These are phyloP conservation scores for Anaspis maculata DNA, from an alignment of 2,888 invertebrate genomes.

Conservation along the genomic window DNA sequence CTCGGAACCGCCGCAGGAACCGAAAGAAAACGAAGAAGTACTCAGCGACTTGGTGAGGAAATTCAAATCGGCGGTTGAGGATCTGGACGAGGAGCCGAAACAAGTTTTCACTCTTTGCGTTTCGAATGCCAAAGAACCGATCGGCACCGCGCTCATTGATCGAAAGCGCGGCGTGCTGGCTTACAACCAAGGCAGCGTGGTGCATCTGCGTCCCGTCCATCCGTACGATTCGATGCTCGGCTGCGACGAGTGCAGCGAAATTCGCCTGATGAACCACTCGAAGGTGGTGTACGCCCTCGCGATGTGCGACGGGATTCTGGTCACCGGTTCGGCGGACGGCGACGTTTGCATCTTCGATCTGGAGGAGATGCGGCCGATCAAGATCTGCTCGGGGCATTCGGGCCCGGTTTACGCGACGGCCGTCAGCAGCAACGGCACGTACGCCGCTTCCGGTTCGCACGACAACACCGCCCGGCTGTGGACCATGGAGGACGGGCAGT, in stretches of 20 bases:
- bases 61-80: conserved; percentile 24
- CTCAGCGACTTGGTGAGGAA: conserved; percentile 22
- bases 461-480: conserved; percentile 77
- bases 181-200: conserved; percentile 31
- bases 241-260: conserved; percentile 21
- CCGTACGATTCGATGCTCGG: conserved; percentile 20
- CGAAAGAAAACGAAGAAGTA: conserved; percentile 5
- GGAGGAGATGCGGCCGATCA: conserved; percentile 24
- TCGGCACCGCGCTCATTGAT: conserved; percentile 31
- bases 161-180: conserved; percentile 28
- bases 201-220: conserved; percentile 30
- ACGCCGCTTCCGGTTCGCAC: conserved; percentile 71
- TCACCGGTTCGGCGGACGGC: conserved; percentile 34
- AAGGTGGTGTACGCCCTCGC: conserved; percentile 31
- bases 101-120: conserved; percentile 29
- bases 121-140: conserved; percentile 27
- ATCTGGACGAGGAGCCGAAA: conserved; percentile 25
- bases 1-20: not conserved
- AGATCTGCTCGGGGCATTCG: conserved; percentile 63
- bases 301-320: conserved; percentile 28
- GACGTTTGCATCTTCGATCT: conserved; percentile 33
- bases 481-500: conserved; percentile 72
- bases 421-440: conserved; percentile 56
- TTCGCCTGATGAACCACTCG: conserved; percentile 30
- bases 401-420: conserved; percentile 87